Evolutionary conservation across 2,113 vertebrate species (phyloP).

Genomic region (Xenopus borealis): DNA sequence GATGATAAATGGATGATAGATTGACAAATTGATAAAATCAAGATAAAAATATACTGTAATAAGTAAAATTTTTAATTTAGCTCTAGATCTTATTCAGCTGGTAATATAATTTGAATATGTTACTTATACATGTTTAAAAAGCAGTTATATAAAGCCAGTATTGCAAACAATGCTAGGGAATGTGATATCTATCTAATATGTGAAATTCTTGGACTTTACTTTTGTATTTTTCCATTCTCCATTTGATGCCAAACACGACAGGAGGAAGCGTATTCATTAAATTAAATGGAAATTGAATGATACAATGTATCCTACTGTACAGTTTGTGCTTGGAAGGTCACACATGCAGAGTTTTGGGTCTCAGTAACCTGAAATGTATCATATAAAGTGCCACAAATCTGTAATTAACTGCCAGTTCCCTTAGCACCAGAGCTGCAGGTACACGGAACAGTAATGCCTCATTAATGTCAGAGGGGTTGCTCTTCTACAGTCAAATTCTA

Average conservation of each 20-base stretch:
- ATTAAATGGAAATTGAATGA: slow-evolving; percentile 9
- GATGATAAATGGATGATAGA: too few relatives aligned
- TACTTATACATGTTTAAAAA: too few relatives aligned
- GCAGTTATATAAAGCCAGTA: not conserved
- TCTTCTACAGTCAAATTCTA: slow-evolving; percentile 39
- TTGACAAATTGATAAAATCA: too few relatives aligned
- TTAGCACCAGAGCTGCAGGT: slow-evolving; percentile 36
- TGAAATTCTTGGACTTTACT: not conserved
- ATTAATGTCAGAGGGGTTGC: slow-evolving; percentile 42
- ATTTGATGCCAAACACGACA: not conserved
- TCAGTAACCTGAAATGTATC: slow-evolving; percentile 40
- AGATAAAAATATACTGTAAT: too few relatives aligned
- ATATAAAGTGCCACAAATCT: slow-evolving; percentile 41
- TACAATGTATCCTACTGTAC: slow-evolving; percentile 22
- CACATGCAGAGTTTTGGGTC: slow-evolving; percentile 28
- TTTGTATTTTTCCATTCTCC: not conserved
- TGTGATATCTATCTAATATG: not conserved
- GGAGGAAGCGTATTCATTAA: slow-evolving; percentile 20
- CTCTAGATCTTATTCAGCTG: too few relatives aligned
- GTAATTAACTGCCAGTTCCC: slow-evolving; percentile 44
- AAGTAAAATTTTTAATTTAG: too few relatives aligned
- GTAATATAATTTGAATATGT: too few relatives aligned
- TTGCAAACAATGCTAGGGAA: not conserved
- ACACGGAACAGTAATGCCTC: slow-evolving; percentile 40
- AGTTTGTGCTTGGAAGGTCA: slow-evolving; percentile 24